A percentile compares a stretch with the other conserved stretches of the same genome.
Conservation (phyloP, 2,888 invertebrate species). For the Ommatoiulus sabulosus region DNA sequence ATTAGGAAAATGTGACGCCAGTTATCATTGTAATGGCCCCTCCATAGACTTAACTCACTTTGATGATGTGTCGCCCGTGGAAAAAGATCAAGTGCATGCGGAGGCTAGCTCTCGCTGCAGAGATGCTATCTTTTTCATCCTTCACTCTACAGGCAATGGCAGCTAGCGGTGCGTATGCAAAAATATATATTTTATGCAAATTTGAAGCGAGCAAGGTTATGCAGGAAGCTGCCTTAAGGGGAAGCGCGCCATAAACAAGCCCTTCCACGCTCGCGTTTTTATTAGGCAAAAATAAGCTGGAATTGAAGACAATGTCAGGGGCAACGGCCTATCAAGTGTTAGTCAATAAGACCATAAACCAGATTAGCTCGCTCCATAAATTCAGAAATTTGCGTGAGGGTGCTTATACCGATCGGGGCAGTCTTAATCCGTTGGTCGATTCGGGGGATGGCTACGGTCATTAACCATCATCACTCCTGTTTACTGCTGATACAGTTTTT, state of each 20-base stretch:
- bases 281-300: constrained; percentile 21
- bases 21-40: constrained; percentile 34
- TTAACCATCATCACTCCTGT: neutral
- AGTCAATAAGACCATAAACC: constrained; percentile 6
- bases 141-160: neutral
- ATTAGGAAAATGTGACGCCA: constrained; percentile 28
- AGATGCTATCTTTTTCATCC: neutral
- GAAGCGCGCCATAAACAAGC: constrained; percentile 7
- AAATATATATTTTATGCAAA: constrained; percentile 34
- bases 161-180: constrained; percentile 20
- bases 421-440: neutral
- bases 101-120: neutral
- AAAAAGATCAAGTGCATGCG: neutral
- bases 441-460: neutral
- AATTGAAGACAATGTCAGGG: neutral
- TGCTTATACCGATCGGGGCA: neutral
- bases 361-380: constrained; percentile 6
- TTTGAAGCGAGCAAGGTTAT: neutral
- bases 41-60: constrained; percentile 34
- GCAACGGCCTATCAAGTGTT: constrained; percentile 20
- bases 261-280: neutral
- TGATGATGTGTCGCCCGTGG: constrained; percentile 21
- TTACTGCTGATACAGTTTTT: neutral
- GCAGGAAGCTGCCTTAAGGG: neutral
- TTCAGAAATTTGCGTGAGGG: neutral